Evolutionary conservation across 2,797 vertebrate genomes (phyloP), one percentile per base, ranked within the genome.

Genomic region (Myotis pilosus): DNA sequence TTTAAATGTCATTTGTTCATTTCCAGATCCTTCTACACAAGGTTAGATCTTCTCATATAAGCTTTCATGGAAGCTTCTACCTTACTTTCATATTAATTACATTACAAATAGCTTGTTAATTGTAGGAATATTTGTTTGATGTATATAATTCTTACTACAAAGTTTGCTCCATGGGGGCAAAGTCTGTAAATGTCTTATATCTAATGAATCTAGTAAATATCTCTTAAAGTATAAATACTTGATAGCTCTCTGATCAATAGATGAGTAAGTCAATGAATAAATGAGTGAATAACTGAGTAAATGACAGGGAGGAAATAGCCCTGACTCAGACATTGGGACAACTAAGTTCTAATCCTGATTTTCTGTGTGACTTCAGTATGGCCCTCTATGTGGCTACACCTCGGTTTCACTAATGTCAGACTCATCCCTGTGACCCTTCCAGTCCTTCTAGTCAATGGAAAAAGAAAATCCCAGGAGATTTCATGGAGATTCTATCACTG

Each of bases 1-100:
- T 55, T 81, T 85, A 88, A 92, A 80, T 55, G 30, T 16, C 64
- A 87, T 20, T 81, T 68, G 74, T 90, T 88, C 81, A 92, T 71
- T 96, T 79, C 15, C 75, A 92, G 22, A 28, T 66, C 57, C 33
- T 95, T 83, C 57, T 47, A 82, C 22, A 28, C 23, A 74, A 82
- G 44, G 30, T 92, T 53, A 72, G 5, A 23, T 74, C 33, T 94
- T n/a, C 8, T 55, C 79, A 49, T 81, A 17, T 30, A 64, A 75
- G 53, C 16, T 84, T 33, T 74, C 36, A 44, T 44, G 22, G 60
- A 81, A 72, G 49, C 13, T 28, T 91, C 60, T 75, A 64, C 17
- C 38, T 60, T 64, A 60, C 41, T 75, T 84, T 81, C 10, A 10
- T 30, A 23, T 68, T 25, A 72, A 20, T 71, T 84, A 25, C 68